Base-by-base conservation (phyloP, 2,888 invertebrate species). In the Chloroclystis v-ata region DNA sequence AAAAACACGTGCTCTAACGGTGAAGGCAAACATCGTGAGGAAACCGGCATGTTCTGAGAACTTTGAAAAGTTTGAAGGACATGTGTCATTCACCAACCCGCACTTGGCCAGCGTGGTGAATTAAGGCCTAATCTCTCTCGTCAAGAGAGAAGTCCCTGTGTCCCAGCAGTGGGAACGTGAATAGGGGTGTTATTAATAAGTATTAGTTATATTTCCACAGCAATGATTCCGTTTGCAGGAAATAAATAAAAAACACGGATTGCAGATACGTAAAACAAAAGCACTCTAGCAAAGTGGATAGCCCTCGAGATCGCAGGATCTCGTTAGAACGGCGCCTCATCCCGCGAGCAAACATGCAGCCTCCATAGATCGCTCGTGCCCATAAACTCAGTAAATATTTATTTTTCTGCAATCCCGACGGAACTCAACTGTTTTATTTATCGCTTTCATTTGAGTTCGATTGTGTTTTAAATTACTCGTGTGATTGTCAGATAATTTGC, bases 381-480 rank as follows among this genome's bases (percentile, higher is more conserved):
- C 49, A 56, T 59, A 52, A 59, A 56, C 47, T 37, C 57, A 55
- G 49, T 58, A 60, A 63, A 71, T 70, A 67, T 72, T 71, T 72
- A 67, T 69, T 67, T 67, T 65, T 57, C 60, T 59, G 54, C 65
- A 63, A 67, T 69, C 63, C 69, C 59, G 29, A 4, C 48, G 58
- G 48, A 63, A 57, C 54, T 56, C 52, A 57, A 56, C 57, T 62
- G 62, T 67, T 72, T 71, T 74, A 73, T 76, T 74, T 75, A 75
- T 73, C 59, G 67, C 70, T 67, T 68, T 69, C 65, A 72, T 73
- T 74, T 61, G 60, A 68, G 59, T 67, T 68, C 70, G 66, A 72
- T 74, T 70, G 73, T 61, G 69, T 70, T 75, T 74, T 71, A 76
- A 75, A 74, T 72, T 72, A 73, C 73, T 74, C 67, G 69, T 64